Evolutionary conservation across 2,797 vertebrate species (phyloP).

Genomic region (Psittacula derbiana): DNA sequence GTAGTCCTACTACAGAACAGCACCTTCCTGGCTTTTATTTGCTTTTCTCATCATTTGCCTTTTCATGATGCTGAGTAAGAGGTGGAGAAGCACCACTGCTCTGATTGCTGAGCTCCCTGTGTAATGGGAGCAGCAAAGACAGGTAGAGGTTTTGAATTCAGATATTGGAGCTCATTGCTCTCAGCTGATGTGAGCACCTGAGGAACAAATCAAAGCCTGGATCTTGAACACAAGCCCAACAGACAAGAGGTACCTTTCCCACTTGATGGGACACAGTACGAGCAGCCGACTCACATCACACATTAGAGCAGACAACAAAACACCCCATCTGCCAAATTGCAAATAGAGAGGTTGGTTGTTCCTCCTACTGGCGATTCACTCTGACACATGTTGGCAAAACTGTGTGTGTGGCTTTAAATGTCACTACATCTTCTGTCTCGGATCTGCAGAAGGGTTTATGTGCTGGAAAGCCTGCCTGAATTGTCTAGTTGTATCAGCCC

Average conservation of each 20-base stretch:
- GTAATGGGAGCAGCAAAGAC: neutral
- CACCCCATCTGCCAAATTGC: slow-evolving; percentile 1
- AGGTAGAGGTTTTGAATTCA: neutral
- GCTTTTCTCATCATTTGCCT: neutral
- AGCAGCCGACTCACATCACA: neutral
- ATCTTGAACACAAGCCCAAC: neutral
- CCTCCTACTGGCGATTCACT: neutral
- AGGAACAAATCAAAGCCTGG: neutral
- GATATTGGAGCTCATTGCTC: neutral
- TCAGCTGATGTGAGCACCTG: neutral
- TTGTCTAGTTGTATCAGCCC: neutral
- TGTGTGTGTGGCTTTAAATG: neutral
- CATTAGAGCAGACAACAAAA: neutral
- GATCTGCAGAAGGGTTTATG: neutral
- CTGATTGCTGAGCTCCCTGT: neutral
- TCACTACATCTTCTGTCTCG: neutral
- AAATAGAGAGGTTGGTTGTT: neutral
- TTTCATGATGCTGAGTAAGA: neutral
- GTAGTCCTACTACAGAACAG: neutral
- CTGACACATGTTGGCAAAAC: neutral
- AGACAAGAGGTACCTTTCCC: neutral
- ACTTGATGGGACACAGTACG: neutral
- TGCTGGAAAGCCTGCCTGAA: neutral
- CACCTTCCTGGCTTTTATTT: neutral
- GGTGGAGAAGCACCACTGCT: neutral